Conservation (phyloP, 2,888 invertebrate species). For the Argynnis bischoffii region DNA sequence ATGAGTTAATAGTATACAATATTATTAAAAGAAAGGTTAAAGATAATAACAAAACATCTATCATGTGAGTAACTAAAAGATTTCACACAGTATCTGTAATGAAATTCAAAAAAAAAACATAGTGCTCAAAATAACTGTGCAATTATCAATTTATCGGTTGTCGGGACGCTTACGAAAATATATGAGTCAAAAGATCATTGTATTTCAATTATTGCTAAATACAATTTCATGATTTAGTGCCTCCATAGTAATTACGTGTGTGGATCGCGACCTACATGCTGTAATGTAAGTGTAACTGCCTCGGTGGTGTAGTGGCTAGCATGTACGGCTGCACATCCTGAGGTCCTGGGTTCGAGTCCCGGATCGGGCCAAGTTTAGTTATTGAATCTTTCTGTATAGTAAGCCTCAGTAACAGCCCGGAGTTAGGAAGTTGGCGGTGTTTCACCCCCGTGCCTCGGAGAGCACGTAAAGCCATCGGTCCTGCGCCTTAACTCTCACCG, state of each 20-base stretch:
- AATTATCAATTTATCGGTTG: constrained; percentile 42
- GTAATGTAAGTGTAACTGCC: constrained; percentile 8
- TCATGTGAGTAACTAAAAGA: neutral
- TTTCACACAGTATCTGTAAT: neutral
- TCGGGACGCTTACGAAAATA: constrained; percentile 39
- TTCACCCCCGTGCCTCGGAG: no score
- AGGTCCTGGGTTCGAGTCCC: no score
- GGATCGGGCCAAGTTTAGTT: no score
- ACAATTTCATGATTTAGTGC: constrained; percentile 36
- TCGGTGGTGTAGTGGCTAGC: no score
- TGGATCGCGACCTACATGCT: constrained; percentile 22
- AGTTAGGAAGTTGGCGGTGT: no score
- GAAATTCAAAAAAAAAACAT: neutral
- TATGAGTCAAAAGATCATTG: constrained; percentile 41
- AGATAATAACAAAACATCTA: neutral
- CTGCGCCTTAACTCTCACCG: no score
- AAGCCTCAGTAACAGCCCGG: no score
- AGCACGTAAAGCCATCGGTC: no score
- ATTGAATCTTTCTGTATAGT: no score
- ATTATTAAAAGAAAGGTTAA: neutral
- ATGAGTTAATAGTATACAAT: no score
- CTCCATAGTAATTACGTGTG: constrained; percentile 28
- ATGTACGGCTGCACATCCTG: no score
- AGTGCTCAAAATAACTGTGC: constrained; percentile 25
- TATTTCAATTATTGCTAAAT: constrained; percentile 41